Base-by-base conservation (phyloP, 2,797 vertebrate species). In the Onychomys leucogaster region DNA sequence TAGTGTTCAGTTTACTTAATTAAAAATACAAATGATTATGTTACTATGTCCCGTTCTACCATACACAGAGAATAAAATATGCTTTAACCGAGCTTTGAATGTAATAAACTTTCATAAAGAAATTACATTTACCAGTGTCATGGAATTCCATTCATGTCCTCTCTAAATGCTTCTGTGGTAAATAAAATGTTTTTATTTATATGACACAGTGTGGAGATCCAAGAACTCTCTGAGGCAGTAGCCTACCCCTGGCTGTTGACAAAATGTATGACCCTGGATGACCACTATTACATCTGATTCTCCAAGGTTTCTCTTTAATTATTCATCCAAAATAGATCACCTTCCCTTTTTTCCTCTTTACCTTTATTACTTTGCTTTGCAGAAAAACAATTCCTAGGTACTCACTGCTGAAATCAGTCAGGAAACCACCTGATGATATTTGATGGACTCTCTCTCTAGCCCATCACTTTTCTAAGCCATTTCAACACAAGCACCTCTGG, bases 11-110 rank as follows among this genome's bases (percentile, higher is more conserved):
- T 89, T 94, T 78, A 76, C 3, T 90, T 63, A 87, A 94, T 1
- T 69, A 1, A 93, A 85, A 80, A 89, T 69, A 89, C 75, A 55
- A 96, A 73, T 61, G 6, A 69, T 90, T 78, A 82, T 17, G 55
- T 41, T 83, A 67, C 11, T 84, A 27, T n/a, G 27, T 73, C 34
- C 8, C 94, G 32, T 17, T 83, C 13, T 41, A 27, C 7, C 0
- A 2, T 71, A 21, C 25, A 37, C 6, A 67, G 8, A 55, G 52
- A 95, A 88, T 77, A 23, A 0, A 46, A 16, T 63, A 37, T 94
- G 10, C 46, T 78, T 7, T 65, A 83, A 95, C 41, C 41, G 41
- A 32, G 1, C 9, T 92, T 86, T 91, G 75, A 63, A 61, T 46
- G 32, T 80, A 87, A 89, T 69, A 61, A 75, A 83, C 27, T 80